Evolutionary conservation across 2,888 invertebrate species (phyloP).

Genomic region (Apomyelois bistriatella): DNA sequence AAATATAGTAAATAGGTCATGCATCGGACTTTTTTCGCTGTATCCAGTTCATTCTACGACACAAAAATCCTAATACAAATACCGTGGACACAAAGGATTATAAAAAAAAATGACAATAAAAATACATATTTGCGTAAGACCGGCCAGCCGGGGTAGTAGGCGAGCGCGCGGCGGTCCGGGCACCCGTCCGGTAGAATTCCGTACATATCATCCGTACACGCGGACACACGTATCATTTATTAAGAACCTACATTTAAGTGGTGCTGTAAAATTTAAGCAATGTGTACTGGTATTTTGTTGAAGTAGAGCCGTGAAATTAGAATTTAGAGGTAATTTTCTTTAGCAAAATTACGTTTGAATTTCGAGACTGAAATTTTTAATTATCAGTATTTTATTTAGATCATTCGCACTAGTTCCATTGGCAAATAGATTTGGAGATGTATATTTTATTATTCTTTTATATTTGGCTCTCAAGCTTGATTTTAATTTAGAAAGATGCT

Average conservation of each 20-base stretch:
- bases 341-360: no score
- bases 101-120: background rate
- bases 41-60: no score
- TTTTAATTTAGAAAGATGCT: no score
- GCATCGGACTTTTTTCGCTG: no score
- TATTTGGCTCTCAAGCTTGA: no score
- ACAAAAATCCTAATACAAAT: no score
- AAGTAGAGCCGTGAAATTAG: background rate
- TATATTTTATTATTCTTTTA: no score
- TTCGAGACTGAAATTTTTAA: no score
- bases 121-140: background rate
- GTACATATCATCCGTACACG: slow-evolving; percentile 4
- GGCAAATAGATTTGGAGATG: no score
- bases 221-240: background rate
- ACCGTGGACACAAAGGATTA: background rate
- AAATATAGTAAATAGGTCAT: no score
- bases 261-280: background rate
- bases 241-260: background rate
- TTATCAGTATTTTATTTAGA: no score
- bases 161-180: slow-evolving; percentile 12
- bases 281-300: background rate
- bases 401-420: no score
- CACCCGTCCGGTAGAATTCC: slow-evolving; percentile 10
- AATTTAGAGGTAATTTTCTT: background rate
- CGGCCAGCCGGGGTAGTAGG: slow-evolving; percentile 12